A percentile compares a stretch with the other conserved stretches of the same genome.
These are phyloP conservation scores for Calypte anna DNA, from an alignment of 2,113 vertebrate species.

Conservation along the genomic window DNA sequence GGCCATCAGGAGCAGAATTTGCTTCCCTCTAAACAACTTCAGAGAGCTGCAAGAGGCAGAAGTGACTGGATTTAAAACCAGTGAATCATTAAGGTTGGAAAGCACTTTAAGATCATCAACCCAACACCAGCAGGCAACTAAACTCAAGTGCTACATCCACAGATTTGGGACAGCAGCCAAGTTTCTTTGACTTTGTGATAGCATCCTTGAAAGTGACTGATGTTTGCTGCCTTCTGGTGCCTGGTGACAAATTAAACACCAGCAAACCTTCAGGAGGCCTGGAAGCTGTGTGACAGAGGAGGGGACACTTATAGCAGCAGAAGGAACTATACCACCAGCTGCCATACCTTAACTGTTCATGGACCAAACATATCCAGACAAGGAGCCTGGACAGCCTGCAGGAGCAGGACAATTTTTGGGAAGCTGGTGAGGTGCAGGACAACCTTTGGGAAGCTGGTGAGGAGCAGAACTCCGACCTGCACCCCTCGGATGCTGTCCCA, in stretches of 20 bases:
- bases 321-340: no score
- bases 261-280: accelerated
- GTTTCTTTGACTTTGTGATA: not conserved
- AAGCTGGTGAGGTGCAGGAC: not conserved
- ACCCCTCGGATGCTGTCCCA: accelerated
- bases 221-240: not conserved
- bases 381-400: accelerated
- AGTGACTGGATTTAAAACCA: not conserved
- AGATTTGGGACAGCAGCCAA: no score
- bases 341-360: accelerated
- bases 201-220: accelerated
- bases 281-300: not conserved
- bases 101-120: no score
- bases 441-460: not conserved
- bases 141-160: no score
- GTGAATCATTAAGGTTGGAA: no score
- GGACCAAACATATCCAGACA: accelerated
- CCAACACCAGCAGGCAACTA: no score
- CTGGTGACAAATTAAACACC: not conserved
- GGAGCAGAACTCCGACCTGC: not conserved
- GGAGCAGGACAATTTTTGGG: no score
- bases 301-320: accelerated
- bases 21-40: no score
- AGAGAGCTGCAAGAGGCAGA: accelerated
- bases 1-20: accelerated